Evolutionary conservation across 1,140 invertebrate species (phyloP).

Genomic region (Bombus pyrosoma): DNA sequence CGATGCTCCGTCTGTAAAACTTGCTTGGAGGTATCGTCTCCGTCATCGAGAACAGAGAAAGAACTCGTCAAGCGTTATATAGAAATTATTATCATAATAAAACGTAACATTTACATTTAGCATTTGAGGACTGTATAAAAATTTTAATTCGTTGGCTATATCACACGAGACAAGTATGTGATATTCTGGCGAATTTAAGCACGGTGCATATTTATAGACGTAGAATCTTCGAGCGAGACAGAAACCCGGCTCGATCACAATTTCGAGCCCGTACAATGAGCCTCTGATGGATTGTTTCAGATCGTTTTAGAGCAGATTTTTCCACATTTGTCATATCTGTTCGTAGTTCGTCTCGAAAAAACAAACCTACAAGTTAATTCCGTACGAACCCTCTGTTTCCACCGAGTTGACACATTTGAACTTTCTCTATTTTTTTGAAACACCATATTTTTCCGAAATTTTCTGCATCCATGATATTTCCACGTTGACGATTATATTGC

Average conservation of each 20-base stretch:
- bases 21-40: background rate
- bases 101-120: background rate
- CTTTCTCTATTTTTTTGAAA: background rate
- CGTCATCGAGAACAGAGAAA: background rate
- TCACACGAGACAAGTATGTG: background rate
- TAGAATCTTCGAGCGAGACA: background rate
- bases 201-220: background rate
- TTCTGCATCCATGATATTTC: too few relatives aligned
- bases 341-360: background rate
- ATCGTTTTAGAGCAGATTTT: constrained; percentile 6
- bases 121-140: background rate
- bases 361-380: constrained; percentile 13
- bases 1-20: background rate
- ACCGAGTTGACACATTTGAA: background rate
- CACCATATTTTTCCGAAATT: background rate
- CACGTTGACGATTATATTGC: rapidly evolving
- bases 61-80: background rate
- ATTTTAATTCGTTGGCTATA: background rate
- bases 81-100: background rate
- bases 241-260: background rate
- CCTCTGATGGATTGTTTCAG: constrained; percentile 15
- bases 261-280: background rate
- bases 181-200: background rate
- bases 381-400: background rate
- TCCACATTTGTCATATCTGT: constrained; percentile 6